These are phyloP conservation scores for Balaeniceps rex DNA, from an alignment of 2,113 vertebrate genomes.

Conservation along the genomic window DNA sequence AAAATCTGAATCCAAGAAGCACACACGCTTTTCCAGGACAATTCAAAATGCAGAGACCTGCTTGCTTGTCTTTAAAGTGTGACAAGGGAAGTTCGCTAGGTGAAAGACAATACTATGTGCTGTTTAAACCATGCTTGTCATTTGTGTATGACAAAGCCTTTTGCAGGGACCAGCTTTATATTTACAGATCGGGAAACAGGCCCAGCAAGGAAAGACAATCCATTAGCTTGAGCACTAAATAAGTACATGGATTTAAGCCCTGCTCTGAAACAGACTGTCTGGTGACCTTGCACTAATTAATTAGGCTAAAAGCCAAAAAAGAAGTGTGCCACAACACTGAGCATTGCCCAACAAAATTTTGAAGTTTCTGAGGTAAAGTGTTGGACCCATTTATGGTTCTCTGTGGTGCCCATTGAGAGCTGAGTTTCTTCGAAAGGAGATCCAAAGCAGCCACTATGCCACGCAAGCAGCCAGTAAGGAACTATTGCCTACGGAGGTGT, in stretches of 20 bases:
- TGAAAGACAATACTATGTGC: not conserved
- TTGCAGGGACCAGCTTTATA: not conserved
- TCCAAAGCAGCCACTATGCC: not conserved
- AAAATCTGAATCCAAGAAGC: not conserved
- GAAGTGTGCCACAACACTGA: not conserved
- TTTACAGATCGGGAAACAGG: not conserved
- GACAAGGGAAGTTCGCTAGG: not conserved
- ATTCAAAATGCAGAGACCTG: not conserved
- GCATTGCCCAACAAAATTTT: not conserved
- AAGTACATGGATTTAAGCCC: not conserved
- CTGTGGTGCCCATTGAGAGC: not conserved
- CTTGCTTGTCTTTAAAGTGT: not conserved
- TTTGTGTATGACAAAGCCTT: not conserved
- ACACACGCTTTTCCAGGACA: not conserved
- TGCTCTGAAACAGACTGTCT: not conserved
- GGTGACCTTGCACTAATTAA: not conserved
- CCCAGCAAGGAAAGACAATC: not conserved
- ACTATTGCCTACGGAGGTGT: not conserved
- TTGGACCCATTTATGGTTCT: not conserved
- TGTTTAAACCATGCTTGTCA: not conserved
- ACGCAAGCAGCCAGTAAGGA: not conserved
- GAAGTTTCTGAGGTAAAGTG: not conserved
- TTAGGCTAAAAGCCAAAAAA: not conserved
- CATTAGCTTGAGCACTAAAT: not conserved
- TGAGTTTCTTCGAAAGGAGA: not conserved